Percentiles rank a stretch among this genome's conserved stretches.
Evolutionary conservation across 2,797 vertebrate genomes (phyloP).

Genomic region (Amazonetta brasiliensis): DNA sequence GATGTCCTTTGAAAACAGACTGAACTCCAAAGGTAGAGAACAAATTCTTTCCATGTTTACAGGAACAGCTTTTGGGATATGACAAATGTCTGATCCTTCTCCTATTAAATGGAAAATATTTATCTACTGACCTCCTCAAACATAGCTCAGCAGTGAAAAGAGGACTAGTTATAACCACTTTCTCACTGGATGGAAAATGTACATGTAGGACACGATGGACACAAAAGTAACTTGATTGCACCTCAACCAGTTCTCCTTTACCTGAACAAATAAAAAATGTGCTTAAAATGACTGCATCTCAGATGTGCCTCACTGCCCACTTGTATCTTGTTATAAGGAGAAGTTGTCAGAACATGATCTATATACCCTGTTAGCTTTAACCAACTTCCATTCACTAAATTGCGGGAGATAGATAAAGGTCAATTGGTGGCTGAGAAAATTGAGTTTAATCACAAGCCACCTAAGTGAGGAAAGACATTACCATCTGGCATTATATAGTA

Average conservation of each 20-base stretch:
- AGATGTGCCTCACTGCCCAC: background rate
- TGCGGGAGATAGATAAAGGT: constrained; percentile 47
- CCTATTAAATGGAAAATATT: background rate
- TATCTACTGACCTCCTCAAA: background rate
- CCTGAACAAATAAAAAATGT: background rate
- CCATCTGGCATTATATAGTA: constrained; percentile 50
- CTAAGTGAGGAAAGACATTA: constrained; percentile 48
- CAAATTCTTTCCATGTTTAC: background rate
- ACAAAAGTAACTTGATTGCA: background rate
- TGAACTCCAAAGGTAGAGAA: background rate
- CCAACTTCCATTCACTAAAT: constrained; percentile 24
- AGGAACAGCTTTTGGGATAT: background rate
- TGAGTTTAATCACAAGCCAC: constrained; percentile 53
- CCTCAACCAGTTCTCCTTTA: background rate
- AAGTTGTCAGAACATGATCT: background rate
- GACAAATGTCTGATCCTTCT: background rate
- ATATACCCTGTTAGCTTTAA: constrained; percentile 23
- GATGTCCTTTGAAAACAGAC: background rate
- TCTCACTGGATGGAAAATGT: background rate
- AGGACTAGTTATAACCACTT: background rate
- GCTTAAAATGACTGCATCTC: background rate
- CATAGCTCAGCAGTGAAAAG: background rate
- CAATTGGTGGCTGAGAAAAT: constrained; percentile 56
- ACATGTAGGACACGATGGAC: background rate
- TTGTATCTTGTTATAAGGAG: background rate